Percentiles rank a stretch among this genome's conserved stretches.
phyloP scores from a whole-genome alignment of 2,113 vertebrate species.

The Eupsittula cactorum region DNA sequence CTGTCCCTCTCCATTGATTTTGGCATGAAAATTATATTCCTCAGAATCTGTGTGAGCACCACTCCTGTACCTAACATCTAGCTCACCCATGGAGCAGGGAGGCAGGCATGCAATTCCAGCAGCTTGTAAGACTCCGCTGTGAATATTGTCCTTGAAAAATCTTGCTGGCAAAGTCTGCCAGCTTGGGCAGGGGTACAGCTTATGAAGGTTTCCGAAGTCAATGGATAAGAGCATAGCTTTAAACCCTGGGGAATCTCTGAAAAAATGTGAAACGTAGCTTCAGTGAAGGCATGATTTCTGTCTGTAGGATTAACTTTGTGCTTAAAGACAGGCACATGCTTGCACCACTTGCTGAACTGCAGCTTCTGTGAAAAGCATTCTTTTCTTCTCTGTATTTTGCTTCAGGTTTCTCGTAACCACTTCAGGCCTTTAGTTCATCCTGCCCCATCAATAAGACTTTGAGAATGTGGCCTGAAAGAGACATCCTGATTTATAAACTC shows the following conservation, averaged over 20 bases:
- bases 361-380: neutral
- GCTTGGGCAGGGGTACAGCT: neutral
- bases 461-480: neutral
- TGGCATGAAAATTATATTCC: neutral
- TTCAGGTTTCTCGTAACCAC: neutral
- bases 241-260: neutral
- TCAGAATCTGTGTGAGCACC: neutral
- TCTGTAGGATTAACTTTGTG: neutral
- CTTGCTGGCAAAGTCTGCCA: neutral
- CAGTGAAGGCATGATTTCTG: neutral
- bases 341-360: neutral
- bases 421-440: neutral
- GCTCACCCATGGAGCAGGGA: accelerated
- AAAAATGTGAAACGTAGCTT: neutral
- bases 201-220: neutral
- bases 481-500: neutral
- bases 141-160: neutral
- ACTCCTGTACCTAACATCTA: neutral
- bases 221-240: neutral
- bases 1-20: neutral
- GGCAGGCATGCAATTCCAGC: neutral
- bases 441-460: neutral
- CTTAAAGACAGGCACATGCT: neutral
- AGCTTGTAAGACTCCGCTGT: neutral
- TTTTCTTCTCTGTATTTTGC: neutral